A percentile compares a stretch with the other conserved stretches of the same genome.
These are phyloP conservation scores for Poecilia wingei DNA, from an alignment of 2,797 vertebrate genomes.

Conservation along the genomic window DNA sequence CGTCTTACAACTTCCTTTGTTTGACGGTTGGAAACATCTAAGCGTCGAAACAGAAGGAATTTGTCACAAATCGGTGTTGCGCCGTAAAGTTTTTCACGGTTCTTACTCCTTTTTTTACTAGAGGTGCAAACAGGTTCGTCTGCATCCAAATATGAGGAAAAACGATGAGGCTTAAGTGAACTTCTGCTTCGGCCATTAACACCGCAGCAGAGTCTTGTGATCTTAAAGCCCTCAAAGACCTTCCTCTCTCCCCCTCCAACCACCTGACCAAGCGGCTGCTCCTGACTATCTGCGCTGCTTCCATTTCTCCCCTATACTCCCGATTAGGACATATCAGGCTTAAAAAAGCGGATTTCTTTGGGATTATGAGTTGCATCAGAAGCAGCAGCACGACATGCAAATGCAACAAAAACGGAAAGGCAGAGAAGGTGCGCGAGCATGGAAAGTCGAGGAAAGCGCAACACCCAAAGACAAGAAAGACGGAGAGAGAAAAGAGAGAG, in stretches of 20 bases:
- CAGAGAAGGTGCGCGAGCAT: slow-evolving; percentile 12
- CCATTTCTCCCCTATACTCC: slow-evolving; percentile 18
- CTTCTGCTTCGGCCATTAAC: not conserved
- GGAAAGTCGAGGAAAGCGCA: slow-evolving; percentile 38
- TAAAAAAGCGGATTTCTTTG: slow-evolving; percentile 49
- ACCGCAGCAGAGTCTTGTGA: slow-evolving; percentile 28
- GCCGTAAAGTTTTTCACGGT: not conserved
- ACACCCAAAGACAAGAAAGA: slow-evolving; percentile 11
- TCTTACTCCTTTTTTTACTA: not conserved
- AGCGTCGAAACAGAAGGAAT: not conserved
- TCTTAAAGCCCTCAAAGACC: slow-evolving; percentile 42
- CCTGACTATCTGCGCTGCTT: slow-evolving; percentile 27
- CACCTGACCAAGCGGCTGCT: slow-evolving; percentile 47
- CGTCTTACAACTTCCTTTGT: not conserved
- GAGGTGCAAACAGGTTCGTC: not conserved
- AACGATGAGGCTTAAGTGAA: not conserved
- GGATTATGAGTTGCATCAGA: slow-evolving; percentile 64
- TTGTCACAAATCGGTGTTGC: not conserved
- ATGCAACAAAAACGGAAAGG: slow-evolving; percentile 3
- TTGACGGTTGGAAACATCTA: not conserved
- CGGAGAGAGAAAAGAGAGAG: slow-evolving; percentile 10
- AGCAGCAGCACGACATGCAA: slow-evolving; percentile 16
- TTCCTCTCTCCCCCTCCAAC: slow-evolving; percentile 30
- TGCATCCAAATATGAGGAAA: not conserved
- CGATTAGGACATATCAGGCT: slow-evolving; percentile 62